Evolutionary conservation across 2,888 invertebrate genomes (phyloP).

Genomic region (Drosophila acutilabella): DNA sequence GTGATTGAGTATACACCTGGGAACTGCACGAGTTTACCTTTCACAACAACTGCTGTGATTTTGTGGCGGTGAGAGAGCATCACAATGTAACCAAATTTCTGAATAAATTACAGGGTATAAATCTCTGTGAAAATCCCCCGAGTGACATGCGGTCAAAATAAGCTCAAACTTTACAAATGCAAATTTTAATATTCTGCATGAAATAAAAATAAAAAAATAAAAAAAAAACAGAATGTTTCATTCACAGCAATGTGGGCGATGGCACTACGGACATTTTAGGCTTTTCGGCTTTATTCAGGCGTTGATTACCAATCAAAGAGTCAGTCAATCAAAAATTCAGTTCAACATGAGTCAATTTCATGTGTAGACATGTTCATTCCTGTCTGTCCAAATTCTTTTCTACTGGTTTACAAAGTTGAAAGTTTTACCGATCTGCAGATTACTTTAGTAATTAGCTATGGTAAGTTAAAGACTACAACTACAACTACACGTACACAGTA

Average conservation of each 20-base stretch:
- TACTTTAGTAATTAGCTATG: slow-evolving; percentile 32
- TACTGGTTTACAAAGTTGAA: neutral
- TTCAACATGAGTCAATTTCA: neutral
- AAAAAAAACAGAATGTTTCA: slow-evolving; percentile 1
- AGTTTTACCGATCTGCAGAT: slow-evolving; percentile 11
- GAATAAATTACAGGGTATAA: neutral
- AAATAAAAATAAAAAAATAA: too few species aligned
- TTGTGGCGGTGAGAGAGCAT: neutral
- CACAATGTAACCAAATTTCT: neutral
- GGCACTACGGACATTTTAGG: neutral
- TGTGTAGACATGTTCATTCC: neutral
- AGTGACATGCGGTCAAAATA: slow-evolving; percentile 1
- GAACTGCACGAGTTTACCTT: neutral
- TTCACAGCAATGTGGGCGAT: neutral
- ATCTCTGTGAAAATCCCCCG: neutral
- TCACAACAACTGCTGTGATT: neutral
- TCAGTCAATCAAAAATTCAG: slow-evolving; percentile 7
- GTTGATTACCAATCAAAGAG: slow-evolving; percentile 19
- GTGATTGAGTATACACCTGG: neutral
- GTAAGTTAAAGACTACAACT: too few species aligned
- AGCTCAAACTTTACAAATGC: neutral
- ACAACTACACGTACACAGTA: slow-evolving; percentile 1
- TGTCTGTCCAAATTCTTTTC: neutral
- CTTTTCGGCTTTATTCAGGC: slow-evolving; percentile 3
- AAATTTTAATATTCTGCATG: neutral